phyloP scores from a whole-genome alignment of 1,140 invertebrate species.

The Drosophila teissieri region DNA sequence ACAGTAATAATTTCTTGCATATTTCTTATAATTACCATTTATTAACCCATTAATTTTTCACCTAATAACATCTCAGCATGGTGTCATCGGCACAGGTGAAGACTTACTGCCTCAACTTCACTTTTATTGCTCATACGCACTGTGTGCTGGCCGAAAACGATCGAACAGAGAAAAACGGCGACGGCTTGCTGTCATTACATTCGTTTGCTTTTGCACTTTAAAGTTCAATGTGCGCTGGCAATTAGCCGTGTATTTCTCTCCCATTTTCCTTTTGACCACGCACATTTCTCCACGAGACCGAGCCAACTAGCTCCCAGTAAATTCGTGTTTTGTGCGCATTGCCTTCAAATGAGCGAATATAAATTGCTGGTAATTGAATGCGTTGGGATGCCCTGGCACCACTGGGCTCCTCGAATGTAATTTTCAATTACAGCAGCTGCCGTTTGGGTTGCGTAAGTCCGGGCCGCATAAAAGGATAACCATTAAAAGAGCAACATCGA shows the following conservation, averaged over 20 bases:
- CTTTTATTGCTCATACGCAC: conserved; percentile 44
- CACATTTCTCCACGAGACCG: conserved; percentile 25
- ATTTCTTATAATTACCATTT: neutral
- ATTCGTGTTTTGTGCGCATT: conserved; percentile 49
- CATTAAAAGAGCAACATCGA: conserved; percentile 58
- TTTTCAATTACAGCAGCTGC: conserved; percentile 56
- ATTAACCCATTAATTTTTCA: conserved; percentile 1
- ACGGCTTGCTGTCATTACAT: neutral
- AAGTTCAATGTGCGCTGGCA: conserved; percentile 66
- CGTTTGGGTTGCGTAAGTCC: conserved; percentile 62
- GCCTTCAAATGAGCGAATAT: conserved; percentile 74
- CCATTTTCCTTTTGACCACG: conserved; percentile 31
- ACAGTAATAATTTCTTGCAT: too few relatives aligned
- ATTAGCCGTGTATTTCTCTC: conserved; percentile 28
- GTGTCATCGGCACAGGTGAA: conserved; percentile 8
- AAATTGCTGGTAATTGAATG: conserved; percentile 70
- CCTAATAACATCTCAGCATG: conserved; percentile 12
- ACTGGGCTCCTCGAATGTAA: conserved; percentile 53
- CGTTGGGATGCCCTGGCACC: conserved; percentile 58
- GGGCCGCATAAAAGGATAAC: conserved; percentile 76
- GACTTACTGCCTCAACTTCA: conserved; percentile 4
- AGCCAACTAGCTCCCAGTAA: conserved; percentile 14
- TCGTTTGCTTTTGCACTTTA: conserved; percentile 20
- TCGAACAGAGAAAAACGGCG: conserved; percentile 5
- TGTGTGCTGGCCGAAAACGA: conserved; percentile 18